A percentile compares a stretch with the other conserved stretches of the same genome.
Evolutionary conservation across 2,888 invertebrate species (phyloP).

Genomic region (Junonia oenone): DNA sequence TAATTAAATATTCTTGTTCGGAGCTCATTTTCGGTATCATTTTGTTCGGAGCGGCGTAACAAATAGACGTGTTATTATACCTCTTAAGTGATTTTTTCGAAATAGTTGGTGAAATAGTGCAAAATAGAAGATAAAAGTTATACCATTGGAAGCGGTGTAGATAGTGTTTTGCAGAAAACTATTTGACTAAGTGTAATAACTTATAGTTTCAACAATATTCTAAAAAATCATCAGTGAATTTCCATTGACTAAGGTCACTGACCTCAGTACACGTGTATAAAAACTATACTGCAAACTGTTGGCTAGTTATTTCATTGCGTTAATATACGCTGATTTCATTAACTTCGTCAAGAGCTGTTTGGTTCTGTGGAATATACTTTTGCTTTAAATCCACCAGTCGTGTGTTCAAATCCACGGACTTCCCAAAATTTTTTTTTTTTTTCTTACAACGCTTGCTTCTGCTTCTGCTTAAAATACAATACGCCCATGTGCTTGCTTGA

Average conservation of each 20-base stretch:
- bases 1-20: too few species aligned
- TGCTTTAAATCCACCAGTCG: too few species aligned
- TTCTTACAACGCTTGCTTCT: not conserved
- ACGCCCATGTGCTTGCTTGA: not conserved
- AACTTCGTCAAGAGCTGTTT: too few species aligned
- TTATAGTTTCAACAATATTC: not conserved
- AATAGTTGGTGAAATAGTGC: not conserved
- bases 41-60: not conserved
- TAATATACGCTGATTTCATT: too few species aligned
- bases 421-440: not conserved
- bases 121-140: not conserved
- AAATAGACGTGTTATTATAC: not conserved
- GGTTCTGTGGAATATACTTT: too few species aligned
- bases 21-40: too few species aligned
- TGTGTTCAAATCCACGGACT: too few species aligned
- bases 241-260: not conserved
- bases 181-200: not conserved
- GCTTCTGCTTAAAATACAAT: not conserved
- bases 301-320: too few species aligned
- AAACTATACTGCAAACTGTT: too few species aligned
- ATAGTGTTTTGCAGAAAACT: not conserved
- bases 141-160: not conserved
- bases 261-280: not conserved
- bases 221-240: not conserved
- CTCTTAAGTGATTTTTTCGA: not conserved